phyloP scores from a whole-genome alignment of 2,888 invertebrate genomes.

The Deilephila elpenor region DNA sequence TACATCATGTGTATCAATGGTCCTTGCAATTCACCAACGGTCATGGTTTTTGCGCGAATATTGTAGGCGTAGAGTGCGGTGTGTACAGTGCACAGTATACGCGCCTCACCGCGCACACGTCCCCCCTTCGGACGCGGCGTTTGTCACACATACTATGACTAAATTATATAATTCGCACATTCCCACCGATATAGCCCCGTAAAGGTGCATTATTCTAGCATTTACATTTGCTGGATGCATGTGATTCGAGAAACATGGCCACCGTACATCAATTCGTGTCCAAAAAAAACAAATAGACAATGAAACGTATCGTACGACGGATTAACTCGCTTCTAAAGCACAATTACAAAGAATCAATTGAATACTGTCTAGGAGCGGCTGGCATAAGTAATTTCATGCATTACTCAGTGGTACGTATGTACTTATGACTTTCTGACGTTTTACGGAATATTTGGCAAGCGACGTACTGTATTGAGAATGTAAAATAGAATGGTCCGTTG shows the following conservation, averaged over 20 bases:
- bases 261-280: conserved; percentile 70
- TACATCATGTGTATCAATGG: conserved; percentile 71
- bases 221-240: conserved; percentile 75
- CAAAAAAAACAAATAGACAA: conserved; percentile 79
- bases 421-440: conserved; percentile 84
- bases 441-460: conserved; percentile 85
- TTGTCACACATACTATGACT: conserved; percentile 57
- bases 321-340: conserved; percentile 58
- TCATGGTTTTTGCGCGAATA: conserved; percentile 81
- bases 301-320: conserved; percentile 67
- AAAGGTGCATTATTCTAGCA: conserved; percentile 66
- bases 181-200: conserved; percentile 65
- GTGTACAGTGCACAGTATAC: conserved; percentile 48
- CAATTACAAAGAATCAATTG: conserved; percentile 75
- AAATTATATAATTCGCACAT: conserved; percentile 77
- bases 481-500: conserved; percentile 68
- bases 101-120: conserved; percentile 62
- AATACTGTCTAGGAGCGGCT: conserved; percentile 72
- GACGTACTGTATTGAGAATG: conserved; percentile 77
- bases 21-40: conserved; percentile 82
- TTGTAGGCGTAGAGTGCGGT: conserved; percentile 61
- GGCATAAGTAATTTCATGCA: conserved; percentile 81
- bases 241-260: conserved; percentile 83
- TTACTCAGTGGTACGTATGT: conserved; percentile 82
- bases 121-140: conserved; percentile 58